Evolutionary conservation across 2,113 vertebrate species (phyloP).

Genomic region (Lepus americanus): DNA sequence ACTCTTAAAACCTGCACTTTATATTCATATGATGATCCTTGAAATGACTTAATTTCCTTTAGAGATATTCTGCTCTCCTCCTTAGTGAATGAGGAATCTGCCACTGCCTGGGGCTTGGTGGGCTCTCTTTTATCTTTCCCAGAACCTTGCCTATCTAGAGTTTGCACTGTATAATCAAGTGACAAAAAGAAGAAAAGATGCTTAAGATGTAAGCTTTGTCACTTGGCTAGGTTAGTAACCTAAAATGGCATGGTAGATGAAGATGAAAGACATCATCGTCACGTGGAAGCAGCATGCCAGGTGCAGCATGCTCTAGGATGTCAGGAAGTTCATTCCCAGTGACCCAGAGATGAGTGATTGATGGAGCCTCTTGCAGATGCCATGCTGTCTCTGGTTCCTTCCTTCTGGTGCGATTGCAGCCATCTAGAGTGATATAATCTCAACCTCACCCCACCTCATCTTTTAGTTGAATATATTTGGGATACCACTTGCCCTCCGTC

Average conservation of each 20-base stretch:
- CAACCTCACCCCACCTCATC: background rate
- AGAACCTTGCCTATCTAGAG: constrained; percentile 92
- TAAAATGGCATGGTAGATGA: constrained; percentile 82
- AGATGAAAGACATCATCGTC: constrained; percentile 78
- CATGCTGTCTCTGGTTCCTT: constrained; percentile 48
- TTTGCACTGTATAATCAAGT: constrained; percentile 92
- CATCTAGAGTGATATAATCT: constrained; percentile 46
- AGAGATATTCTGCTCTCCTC: constrained; percentile 86
- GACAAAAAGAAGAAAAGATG: constrained; percentile 87
- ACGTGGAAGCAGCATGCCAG: constrained; percentile 85
- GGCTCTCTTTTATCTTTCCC: constrained; percentile 88
- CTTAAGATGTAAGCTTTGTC: constrained; percentile 85
- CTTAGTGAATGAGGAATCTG: constrained; percentile 86
- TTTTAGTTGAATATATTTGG: background rate
- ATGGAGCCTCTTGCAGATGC: constrained; percentile 76
- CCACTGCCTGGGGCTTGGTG: constrained; percentile 85
- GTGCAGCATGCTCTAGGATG: constrained; percentile 62
- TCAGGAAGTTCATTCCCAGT: constrained; percentile 68
- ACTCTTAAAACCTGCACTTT: constrained; percentile 87
- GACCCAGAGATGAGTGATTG: constrained; percentile 57
- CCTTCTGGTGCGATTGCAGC: constrained; percentile 63
- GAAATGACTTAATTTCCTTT: constrained; percentile 88
- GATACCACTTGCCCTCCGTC: background rate
- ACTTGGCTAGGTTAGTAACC: constrained; percentile 82
- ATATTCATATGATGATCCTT: constrained; percentile 84